phyloP scores from a whole-genome alignment of 2,888 invertebrate species.

The Epirrhoe tristata region DNA sequence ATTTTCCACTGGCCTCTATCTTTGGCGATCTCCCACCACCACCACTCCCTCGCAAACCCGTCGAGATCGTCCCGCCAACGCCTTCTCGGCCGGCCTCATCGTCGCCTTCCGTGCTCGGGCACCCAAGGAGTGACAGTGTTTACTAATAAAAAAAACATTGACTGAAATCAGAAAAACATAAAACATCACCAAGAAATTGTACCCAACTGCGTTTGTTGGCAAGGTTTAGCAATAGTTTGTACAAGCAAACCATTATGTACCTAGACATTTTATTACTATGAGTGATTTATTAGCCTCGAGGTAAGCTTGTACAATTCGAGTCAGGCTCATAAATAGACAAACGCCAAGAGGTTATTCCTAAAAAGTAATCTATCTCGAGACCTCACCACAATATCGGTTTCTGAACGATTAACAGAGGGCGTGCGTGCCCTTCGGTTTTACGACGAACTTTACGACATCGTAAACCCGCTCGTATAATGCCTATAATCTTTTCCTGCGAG shows the following conservation, averaged over 20 bases:
- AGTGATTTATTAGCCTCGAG: slow-evolving; percentile 53
- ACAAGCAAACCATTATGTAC: slow-evolving; percentile 24
- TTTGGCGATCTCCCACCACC: no score
- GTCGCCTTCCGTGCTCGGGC: no score
- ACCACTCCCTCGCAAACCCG: no score
- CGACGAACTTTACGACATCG: slow-evolving; percentile 82
- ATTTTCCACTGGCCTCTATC: no score
- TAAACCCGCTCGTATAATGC: slow-evolving; percentile 80
- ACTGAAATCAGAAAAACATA: not conserved
- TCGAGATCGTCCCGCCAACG: no score
- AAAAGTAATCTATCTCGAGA: slow-evolving; percentile 82
- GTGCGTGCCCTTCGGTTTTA: slow-evolving; percentile 84
- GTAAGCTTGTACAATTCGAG: slow-evolving; percentile 60
- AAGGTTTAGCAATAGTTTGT: not conserved
- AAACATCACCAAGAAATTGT: no score
- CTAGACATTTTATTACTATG: slow-evolving; percentile 28
- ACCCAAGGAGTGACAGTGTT: no score
- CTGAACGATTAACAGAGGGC: slow-evolving; percentile 85
- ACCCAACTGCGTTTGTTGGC: not conserved
- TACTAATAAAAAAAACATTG: not conserved
- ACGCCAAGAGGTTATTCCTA: slow-evolving; percentile 79
- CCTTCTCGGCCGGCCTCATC: no score
- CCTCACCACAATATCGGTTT: slow-evolving; percentile 84
- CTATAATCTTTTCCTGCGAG: slow-evolving; percentile 82
- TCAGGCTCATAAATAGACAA: slow-evolving; percentile 77